Conservation (phyloP, 2,113 vertebrate genomes). For the Aleadryas rufinucha region DNA sequence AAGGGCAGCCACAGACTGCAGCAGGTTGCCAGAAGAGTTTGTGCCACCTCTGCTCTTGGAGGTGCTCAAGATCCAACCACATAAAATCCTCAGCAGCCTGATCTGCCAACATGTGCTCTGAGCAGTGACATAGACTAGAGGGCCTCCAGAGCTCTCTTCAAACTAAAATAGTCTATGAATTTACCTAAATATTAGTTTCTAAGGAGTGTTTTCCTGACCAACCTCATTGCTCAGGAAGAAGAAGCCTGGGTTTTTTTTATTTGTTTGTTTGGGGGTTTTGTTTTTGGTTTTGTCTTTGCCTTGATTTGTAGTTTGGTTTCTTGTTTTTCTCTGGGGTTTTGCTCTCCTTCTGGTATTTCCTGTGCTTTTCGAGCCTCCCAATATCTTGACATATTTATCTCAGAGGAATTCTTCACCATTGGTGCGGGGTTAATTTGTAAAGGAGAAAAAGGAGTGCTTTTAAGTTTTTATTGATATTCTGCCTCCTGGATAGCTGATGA, state of each 20-base stretch:
- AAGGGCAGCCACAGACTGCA: neutral
- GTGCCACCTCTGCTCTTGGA: neutral
- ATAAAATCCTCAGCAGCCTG: neutral
- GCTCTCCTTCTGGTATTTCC: neutral
- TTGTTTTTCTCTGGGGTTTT: neutral
- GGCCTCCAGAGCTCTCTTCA: neutral
- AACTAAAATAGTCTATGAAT: neutral
- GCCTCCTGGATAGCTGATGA: neutral
- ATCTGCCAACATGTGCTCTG: neutral
- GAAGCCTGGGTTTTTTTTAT: neutral
- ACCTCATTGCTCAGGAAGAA: neutral
- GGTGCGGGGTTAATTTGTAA: neutral
- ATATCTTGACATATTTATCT: neutral
- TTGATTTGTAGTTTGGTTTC: neutral
- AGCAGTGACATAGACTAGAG: neutral
- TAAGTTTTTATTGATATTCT: conserved; percentile 12
- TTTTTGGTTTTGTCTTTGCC: neutral
- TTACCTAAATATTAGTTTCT: neutral
- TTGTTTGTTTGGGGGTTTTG: neutral
- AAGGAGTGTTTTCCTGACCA: neutral
- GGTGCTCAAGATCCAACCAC: neutral
- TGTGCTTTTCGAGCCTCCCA: neutral
- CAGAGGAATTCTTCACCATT: neutral
- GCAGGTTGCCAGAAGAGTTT: neutral
- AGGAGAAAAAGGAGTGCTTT: neutral